Conservation (phyloP, 30 jellyfish, hydroid and myxozoan genomes). For the Nemopilema nomurai region DNA sequence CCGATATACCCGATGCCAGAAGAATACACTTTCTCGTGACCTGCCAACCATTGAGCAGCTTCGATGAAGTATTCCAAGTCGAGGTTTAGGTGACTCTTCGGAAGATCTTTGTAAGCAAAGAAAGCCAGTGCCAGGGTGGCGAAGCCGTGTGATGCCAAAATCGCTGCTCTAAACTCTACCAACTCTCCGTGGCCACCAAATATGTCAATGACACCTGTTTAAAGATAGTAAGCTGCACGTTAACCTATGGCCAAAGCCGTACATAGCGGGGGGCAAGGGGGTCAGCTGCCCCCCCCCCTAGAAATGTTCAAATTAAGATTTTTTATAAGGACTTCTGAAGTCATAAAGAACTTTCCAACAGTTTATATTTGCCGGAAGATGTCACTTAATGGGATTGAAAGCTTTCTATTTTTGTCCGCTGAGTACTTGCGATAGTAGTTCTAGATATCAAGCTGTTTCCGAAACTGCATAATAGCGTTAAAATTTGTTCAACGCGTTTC, state of each 20-base stretch:
- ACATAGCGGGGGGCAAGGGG: constrained; percentile 17
- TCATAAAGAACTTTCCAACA: constrained; percentile 29
- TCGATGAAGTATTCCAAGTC: no score
- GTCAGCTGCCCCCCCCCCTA: constrained; percentile 47
- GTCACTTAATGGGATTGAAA: constrained; percentile 39
- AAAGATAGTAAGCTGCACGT: constrained; percentile 47
- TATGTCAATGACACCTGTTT: no score
- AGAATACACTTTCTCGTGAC: constrained; percentile 17
- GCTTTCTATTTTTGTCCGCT: constrained; percentile 35
- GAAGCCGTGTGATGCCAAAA: no score
- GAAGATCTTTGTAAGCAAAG: no score
- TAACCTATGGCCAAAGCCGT: constrained; percentile 40
- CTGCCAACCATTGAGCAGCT: no score
- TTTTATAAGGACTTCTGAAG: constrained; percentile 20
- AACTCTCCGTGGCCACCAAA: no score
- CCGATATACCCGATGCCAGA: constrained; percentile 63
- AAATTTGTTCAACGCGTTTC: constrained; percentile 39
- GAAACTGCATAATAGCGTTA: constrained; percentile 49
- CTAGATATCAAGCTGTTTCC: constrained; percentile 38
- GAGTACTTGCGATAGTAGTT: constrained; percentile 23
- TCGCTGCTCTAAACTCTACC: no score
- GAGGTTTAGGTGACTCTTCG: no score
- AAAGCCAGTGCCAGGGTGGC: no score
- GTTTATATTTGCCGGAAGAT: constrained; percentile 38
- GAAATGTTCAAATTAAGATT: constrained; percentile 15